Conservation (phyloP, 2,888 invertebrate species). For the Atethmia centrago region DNA sequence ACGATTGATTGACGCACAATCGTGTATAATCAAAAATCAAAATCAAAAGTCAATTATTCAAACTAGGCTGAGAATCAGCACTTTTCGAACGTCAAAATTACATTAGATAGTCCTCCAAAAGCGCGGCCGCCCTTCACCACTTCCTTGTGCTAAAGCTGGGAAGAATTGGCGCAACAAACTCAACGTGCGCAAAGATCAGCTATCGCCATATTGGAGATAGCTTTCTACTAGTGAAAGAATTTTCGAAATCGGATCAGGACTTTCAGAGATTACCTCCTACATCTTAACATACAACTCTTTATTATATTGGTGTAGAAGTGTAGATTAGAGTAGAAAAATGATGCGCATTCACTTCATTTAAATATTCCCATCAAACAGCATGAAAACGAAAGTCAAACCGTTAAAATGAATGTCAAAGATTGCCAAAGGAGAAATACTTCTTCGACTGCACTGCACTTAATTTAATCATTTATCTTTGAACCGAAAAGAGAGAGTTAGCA, state of each 20-base stretch:
- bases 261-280: neutral
- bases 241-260: neutral
- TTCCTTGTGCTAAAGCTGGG: too few species aligned
- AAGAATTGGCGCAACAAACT: too few species aligned
- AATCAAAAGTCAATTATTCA: too few species aligned
- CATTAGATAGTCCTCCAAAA: too few species aligned
- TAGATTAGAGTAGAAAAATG: neutral
- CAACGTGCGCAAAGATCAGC: too few species aligned
- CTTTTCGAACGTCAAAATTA: too few species aligned
- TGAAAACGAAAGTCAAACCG: neutral
- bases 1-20: too few species aligned
- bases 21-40: too few species aligned
- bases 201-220: too few species aligned
- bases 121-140: too few species aligned
- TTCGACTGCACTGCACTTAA: slow-evolving; percentile 7
- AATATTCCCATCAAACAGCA: neutral
- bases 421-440: neutral
- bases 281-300: neutral
- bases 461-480: slow-evolving; percentile 35
- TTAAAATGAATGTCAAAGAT: neutral
- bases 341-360: neutral
- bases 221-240: neutral
- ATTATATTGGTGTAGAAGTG: neutral
- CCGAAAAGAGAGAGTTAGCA: slow-evolving; percentile 36
- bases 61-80: too few species aligned